These are phyloP conservation scores for Parascotia fuliginaria DNA, from an alignment of 2,888 invertebrate genomes.

Conservation along the genomic window DNA sequence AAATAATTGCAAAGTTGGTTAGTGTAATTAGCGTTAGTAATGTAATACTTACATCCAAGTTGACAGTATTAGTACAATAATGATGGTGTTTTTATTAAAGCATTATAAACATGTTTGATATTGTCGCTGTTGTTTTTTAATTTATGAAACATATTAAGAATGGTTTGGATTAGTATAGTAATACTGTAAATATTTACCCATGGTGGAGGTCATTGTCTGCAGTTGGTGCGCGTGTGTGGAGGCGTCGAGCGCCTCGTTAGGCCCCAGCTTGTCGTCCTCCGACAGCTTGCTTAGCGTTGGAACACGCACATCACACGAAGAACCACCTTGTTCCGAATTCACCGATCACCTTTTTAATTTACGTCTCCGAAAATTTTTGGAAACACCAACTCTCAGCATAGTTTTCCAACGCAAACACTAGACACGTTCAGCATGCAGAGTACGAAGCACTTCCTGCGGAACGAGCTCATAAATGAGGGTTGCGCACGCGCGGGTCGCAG, in stretches of 20 bases:
- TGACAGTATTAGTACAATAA: constrained; percentile 6
- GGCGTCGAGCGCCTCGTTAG: constrained; percentile 77
- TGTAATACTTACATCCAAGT: neutral
- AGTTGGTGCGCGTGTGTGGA: constrained; percentile 72
- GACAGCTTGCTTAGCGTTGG: constrained; percentile 76
- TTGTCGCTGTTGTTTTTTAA: constrained; percentile 1
- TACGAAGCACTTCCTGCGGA: constrained; percentile 72
- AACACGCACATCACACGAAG: constrained; percentile 75
- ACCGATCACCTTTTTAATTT: constrained; percentile 81
- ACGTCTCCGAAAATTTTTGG: constrained; percentile 71
- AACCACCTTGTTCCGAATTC: constrained; percentile 64
- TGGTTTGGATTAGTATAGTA: constrained; percentile 16
- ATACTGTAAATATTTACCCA: constrained; percentile 73
- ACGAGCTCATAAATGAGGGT: constrained; percentile 57
- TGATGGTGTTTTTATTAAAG: neutral
- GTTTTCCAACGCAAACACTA: constrained; percentile 70
- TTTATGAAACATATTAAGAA: neutral
- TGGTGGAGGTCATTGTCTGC: constrained; percentile 84
- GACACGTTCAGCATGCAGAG: constrained; percentile 68
- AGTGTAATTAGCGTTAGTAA: constrained; percentile 20
- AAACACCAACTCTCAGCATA: constrained; percentile 79
- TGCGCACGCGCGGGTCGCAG: constrained; percentile 54
- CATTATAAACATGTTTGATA: constrained; percentile 1
- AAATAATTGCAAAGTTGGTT: constrained; percentile 19
- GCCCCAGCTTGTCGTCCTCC: constrained; percentile 75